Conservation (phyloP, 2,888 invertebrate species). For the Leucoptera coffeella region DNA sequence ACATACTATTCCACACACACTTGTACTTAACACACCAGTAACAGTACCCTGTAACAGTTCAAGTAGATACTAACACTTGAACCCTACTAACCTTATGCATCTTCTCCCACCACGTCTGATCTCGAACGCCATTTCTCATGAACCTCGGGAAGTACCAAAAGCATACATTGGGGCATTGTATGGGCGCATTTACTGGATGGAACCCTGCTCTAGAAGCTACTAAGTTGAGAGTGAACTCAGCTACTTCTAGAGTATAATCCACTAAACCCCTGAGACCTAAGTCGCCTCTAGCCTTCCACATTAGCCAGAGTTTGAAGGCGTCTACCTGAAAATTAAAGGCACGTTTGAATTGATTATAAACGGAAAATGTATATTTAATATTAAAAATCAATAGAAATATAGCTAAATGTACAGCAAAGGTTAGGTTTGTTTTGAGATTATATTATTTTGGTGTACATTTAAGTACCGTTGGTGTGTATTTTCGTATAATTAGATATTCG, state of each 20-base stretch:
- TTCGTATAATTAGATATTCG: no score
- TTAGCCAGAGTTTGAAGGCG: conserved; percentile 87
- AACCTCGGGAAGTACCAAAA: conserved; percentile 77
- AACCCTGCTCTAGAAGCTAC: conserved; percentile 52
- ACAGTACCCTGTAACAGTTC: no score
- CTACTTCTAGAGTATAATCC: conserved; percentile 59
- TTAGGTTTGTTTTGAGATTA: no score
- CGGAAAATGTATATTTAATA: no score
- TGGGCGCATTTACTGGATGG: conserved; percentile 48
- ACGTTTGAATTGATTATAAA: no score
- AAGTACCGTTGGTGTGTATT: no score
- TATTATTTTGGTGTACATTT: no score
- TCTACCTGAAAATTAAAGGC: conserved; percentile 64
- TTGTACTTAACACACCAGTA: no score
- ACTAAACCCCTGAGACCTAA: conserved; percentile 52
- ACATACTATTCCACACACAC: no score
- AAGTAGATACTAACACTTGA: no score
- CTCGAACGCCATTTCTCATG: conserved; percentile 33
- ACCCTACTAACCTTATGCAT: conserved; percentile 44
- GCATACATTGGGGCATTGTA: conserved; percentile 79
- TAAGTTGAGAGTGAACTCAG: conserved; percentile 49
- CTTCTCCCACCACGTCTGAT: conserved; percentile 42
- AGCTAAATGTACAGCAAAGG: no score
- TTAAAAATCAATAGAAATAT: no score
- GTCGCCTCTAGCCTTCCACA: conserved; percentile 80